These are phyloP conservation scores for Hyposoter didymator DNA, from an alignment of 2,888 invertebrate species.

Conservation along the genomic window DNA sequence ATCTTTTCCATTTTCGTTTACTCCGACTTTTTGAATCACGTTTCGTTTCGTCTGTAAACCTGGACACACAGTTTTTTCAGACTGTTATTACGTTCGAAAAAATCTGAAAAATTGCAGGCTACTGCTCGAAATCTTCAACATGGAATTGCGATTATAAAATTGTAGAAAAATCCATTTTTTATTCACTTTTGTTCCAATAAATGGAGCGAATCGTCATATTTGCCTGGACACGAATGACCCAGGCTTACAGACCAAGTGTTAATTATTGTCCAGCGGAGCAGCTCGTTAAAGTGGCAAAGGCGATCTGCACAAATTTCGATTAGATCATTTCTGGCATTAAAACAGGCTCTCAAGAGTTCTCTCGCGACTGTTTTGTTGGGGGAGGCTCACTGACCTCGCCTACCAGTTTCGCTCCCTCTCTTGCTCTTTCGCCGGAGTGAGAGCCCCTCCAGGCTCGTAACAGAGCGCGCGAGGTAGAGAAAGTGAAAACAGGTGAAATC, in stretches of 20 bases:
- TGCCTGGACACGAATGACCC: too few relatives aligned
- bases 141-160: too few relatives aligned
- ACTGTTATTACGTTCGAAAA: too few relatives aligned
- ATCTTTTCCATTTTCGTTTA: background rate
- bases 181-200: too few relatives aligned
- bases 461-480: conserved; percentile 50
- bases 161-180: too few relatives aligned
- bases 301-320: conserved; percentile 29
- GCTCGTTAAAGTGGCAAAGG: background rate
- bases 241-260: too few relatives aligned
- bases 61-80: too few relatives aligned
- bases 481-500: conserved; percentile 71
- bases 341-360: conserved; percentile 31
- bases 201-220: too few relatives aligned
- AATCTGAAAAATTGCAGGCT: too few relatives aligned
- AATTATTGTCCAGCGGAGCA: background rate
- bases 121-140: too few relatives aligned
- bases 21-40: background rate
- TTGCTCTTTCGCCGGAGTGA: conserved; percentile 28
- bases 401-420: conserved; percentile 57
- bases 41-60: too few relatives aligned
- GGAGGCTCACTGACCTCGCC: conserved; percentile 70
- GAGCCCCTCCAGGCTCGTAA: conserved; percentile 6
- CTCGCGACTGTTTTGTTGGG: conserved; percentile 51
- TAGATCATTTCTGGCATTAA: conserved; percentile 49